Conservation (phyloP, 2,113 vertebrate species). For the Gavia stellata region DNA sequence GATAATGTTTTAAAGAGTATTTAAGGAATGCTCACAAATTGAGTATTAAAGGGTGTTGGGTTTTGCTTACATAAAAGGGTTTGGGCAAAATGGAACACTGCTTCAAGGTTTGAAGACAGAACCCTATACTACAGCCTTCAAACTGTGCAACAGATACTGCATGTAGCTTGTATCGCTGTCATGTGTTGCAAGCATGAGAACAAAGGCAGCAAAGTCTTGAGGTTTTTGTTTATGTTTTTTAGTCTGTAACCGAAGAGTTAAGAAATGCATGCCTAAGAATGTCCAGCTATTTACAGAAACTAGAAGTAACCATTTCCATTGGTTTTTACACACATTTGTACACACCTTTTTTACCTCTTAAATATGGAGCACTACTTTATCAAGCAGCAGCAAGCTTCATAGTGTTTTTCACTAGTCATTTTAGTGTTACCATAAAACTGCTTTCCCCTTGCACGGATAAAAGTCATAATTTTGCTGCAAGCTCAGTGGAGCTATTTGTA, state of each 20-base stretch:
- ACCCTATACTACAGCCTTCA: neutral
- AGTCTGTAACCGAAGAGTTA: neutral
- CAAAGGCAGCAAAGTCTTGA: neutral
- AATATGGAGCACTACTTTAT: neutral
- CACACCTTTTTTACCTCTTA: neutral
- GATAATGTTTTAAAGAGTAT: neutral
- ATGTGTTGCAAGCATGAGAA: neutral
- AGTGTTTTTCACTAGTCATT: constrained; percentile 8
- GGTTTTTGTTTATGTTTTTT: neutral
- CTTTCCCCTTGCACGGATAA: constrained; percentile 22
- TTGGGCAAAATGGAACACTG: neutral
- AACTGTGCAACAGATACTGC: neutral
- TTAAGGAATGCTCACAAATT: neutral
- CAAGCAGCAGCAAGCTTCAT: neutral
- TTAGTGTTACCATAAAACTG: constrained; percentile 29
- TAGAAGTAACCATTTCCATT: neutral
- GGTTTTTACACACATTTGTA: neutral
- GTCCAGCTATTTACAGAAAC: neutral
- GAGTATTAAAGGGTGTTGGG: neutral
- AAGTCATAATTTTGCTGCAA: constrained; percentile 38
- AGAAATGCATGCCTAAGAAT: neutral
- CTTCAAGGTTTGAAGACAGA: neutral
- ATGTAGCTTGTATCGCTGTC: neutral
- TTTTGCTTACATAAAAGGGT: neutral
- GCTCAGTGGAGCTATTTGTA: constrained; percentile 9